Percentiles rank a stretch among this genome's conserved stretches.
phyloP scores from a whole-genome alignment of 2,888 invertebrate species.

The Drosophila nr. fundita region DNA sequence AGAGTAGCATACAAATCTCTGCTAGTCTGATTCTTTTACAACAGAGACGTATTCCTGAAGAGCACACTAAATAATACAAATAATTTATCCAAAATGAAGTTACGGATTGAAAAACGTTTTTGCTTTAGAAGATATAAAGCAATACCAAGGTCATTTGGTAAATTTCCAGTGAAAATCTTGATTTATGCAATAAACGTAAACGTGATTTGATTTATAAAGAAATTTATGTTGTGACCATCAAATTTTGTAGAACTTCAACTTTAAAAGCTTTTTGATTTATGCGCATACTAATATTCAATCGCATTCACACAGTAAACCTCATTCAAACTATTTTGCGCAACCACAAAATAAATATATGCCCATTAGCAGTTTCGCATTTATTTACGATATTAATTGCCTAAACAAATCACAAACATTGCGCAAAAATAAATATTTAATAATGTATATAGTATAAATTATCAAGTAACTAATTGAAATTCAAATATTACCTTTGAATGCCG shows the following conservation, averaged over 20 bases:
- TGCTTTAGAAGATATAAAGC: not conserved
- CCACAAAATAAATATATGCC: not conserved
- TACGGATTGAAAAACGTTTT: not conserved
- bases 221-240: not conserved
- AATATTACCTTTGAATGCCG: conserved; percentile 39
- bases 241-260: not conserved
- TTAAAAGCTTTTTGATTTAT: not conserved
- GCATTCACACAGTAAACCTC: not conserved
- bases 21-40: not conserved
- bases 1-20: not conserved
- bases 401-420: conserved; percentile 10
- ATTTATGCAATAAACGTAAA: not conserved
- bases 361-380: not conserved
- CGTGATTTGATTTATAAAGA: not conserved
- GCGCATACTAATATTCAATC: not conserved
- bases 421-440: conserved; percentile 6
- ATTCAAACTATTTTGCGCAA: not conserved
- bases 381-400: conserved; percentile 1
- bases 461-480: conserved; percentile 50
- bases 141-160: not conserved
- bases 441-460: conserved; percentile 5
- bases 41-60: not conserved
- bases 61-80: not conserved
- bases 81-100: not conserved
- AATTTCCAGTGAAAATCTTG: not conserved